A percentile compares a stretch with the other conserved stretches of the same genome.
phyloP scores from a whole-genome alignment of 2,113 vertebrate species.

The Sprattus sprattus region DNA sequence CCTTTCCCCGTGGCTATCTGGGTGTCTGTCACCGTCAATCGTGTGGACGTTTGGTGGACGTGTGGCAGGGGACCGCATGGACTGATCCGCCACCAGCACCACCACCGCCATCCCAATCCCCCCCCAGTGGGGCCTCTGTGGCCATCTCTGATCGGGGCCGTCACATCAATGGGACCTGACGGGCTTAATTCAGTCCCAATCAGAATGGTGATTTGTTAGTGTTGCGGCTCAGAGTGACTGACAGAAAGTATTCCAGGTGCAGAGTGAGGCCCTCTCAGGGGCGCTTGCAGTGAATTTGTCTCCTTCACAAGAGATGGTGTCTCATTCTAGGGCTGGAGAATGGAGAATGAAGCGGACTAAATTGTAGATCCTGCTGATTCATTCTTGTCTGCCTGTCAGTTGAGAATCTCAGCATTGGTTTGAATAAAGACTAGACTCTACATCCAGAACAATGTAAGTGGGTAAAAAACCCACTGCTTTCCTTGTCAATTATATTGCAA shows the following conservation, averaged over 20 bases:
- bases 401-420: not conserved
- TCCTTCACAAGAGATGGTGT: not conserved
- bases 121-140: constrained; percentile 17
- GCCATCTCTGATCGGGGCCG: constrained; percentile 33
- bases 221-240: constrained; percentile 53
- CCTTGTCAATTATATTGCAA: not conserved
- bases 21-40: constrained; percentile 62
- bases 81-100: not conserved
- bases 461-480: not conserved
- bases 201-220: constrained; percentile 65
- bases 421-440: not conserved
- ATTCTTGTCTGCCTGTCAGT: not conserved
- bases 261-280: not conserved
- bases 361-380: not conserved
- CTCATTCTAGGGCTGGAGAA: not conserved
- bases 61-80: not conserved
- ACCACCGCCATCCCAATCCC: not conserved
- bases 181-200: constrained; percentile 62
- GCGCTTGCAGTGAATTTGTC: not conserved
- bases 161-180: constrained; percentile 47
- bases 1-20: constrained; percentile 47
- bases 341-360: not conserved
- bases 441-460: not conserved
- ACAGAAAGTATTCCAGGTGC: constrained; percentile 42
- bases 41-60: constrained; percentile 20